Conservation (phyloP, 2,888 invertebrate species). For the Drosophila melanocephala region DNA sequence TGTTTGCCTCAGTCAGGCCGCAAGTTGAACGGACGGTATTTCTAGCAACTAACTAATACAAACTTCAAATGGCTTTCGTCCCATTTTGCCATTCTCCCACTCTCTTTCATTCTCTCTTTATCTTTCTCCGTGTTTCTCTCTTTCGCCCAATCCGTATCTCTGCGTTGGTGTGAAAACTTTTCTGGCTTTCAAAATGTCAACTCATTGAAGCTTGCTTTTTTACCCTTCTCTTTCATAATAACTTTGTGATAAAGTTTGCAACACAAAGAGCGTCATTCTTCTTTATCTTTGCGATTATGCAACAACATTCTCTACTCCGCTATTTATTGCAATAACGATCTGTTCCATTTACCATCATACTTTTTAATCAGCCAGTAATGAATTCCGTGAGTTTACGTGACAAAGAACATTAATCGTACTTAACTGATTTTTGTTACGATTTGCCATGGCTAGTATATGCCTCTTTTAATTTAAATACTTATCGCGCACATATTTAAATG, state of each 20-base stretch:
- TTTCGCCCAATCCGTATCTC: conserved; percentile 12
- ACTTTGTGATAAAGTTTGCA: conserved; percentile 60
- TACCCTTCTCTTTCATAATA: conserved; percentile 54
- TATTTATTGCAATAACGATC: conserved; percentile 44
- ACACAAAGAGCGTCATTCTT: conserved; percentile 41
- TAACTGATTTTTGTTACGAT: background rate
- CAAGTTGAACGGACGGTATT: conserved; percentile 26
- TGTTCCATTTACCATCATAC: conserved; percentile 2
- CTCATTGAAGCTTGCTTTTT: conserved; percentile 55
- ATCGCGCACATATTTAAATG: background rate
- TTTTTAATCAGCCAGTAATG: conserved; percentile 13
- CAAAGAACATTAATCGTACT: background rate
- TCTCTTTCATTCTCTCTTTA: background rate
- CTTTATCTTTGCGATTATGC: conserved; percentile 40
- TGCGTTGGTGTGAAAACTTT: conserved; percentile 58
- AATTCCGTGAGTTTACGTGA: background rate
- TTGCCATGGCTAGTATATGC: background rate
- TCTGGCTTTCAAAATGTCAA: conserved; percentile 73
- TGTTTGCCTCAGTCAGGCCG: conserved; percentile 53
- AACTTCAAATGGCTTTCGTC: conserved; percentile 69
- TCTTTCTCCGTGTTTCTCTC: conserved; percentile 7
- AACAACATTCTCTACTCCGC: conserved; percentile 27
- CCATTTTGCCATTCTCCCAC: conserved; percentile 30
- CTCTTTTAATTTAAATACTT: background rate
- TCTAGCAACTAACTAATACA: conserved; percentile 61